phyloP scores from a whole-genome alignment of 2,113 vertebrate species.

The Limnothrissa miodon region DNA sequence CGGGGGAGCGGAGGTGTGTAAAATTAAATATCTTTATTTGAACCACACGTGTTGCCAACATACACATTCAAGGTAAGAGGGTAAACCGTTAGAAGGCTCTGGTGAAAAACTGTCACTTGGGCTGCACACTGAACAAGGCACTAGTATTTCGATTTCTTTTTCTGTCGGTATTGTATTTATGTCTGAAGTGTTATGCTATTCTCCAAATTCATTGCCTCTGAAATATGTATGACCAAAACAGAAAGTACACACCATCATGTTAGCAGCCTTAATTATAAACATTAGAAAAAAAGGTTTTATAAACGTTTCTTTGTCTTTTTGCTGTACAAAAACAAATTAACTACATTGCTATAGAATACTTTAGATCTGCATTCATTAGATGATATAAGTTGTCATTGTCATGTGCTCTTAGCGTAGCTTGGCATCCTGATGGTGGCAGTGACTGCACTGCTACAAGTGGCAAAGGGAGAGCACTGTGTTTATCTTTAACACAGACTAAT shows the following conservation, averaged over 20 bases:
- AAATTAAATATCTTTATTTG: conserved; percentile 61
- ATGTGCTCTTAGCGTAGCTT: conserved; percentile 3
- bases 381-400: neutral
- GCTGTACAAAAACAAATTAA: neutral
- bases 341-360: neutral
- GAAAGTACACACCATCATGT: neutral
- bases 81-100: conserved; percentile 30
- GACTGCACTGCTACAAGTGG: neutral
- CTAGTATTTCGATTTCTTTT: neutral
- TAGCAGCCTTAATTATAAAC: conserved; percentile 33
- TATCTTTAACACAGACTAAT: neutral
- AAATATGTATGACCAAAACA: conserved; percentile 18
- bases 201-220: conserved; percentile 2
- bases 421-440: neutral
- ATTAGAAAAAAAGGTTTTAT: conserved; percentile 2
- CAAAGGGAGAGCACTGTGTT: neutral
- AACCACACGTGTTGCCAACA: conserved; percentile 50
- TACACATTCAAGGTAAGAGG: conserved; percentile 49
- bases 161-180: neutral
- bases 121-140: conserved; percentile 4
- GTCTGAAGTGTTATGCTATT: neutral
- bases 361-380: conserved; percentile 6
- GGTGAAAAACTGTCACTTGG: neutral
- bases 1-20: conserved; percentile 40
- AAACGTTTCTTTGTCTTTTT: conserved; percentile 5